A percentile compares a stretch with the other conserved stretches of the same genome.
phyloP scores from a whole-genome alignment of 2,113 vertebrate species.

The Anseranas semipalmata region DNA sequence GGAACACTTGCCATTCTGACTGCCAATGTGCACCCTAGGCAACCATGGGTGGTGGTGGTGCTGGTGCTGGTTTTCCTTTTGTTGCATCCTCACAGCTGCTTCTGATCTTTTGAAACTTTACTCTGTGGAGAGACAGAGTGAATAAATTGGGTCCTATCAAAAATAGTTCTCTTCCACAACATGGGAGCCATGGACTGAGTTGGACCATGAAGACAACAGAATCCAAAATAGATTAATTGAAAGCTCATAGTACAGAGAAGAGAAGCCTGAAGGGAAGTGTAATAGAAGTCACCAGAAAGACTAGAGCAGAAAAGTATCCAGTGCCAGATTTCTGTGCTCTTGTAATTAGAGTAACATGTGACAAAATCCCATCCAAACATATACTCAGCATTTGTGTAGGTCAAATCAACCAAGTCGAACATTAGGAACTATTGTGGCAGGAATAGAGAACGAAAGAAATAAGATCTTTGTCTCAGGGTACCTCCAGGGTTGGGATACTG shows the following conservation, averaged over 20 bases:
- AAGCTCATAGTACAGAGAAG: not conserved
- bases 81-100: not conserved
- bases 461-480: not conserved
- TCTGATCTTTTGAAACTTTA: not conserved
- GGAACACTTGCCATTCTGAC: not conserved
- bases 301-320: not conserved
- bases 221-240: not conserved
- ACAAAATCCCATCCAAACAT: not conserved
- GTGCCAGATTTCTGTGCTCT: not conserved
- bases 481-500: not conserved
- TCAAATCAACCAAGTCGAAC: not conserved
- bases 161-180: not conserved
- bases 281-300: not conserved
- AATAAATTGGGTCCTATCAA: not conserved
- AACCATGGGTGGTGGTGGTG: not conserved
- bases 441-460: not conserved
- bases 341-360: not conserved
- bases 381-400: not conserved
- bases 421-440: not conserved
- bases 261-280: not conserved
- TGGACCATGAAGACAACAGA: not conserved
- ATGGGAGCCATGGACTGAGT: not conserved
- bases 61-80: not conserved
- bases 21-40: fast-evolving
- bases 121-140: not conserved